Conservation (phyloP, 2,888 invertebrate genomes). For the Tholera decimalis region DNA sequence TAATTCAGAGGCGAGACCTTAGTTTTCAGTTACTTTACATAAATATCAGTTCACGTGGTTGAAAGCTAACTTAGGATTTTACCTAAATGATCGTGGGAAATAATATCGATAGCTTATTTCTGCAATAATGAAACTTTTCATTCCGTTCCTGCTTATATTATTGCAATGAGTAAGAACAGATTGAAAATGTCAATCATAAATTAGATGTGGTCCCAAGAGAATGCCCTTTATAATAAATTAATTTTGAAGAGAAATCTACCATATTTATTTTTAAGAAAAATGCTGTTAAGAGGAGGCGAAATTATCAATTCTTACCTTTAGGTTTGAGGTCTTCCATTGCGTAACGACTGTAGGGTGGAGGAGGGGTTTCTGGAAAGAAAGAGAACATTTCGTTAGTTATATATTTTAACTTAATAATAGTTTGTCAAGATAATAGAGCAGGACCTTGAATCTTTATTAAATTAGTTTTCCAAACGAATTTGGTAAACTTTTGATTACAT, state of each 20-base stretch:
- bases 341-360: conserved; percentile 96
- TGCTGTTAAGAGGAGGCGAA: too few relatives aligned
- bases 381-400: conserved; percentile 58
- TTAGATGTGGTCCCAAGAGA: conserved; percentile 1
- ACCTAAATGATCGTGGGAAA: not conserved
- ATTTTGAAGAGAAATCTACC: not conserved
- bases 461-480: not conserved
- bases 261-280: not conserved
- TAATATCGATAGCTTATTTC: not conserved
- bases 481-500: not conserved
- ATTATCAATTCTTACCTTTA: conserved; percentile 90
- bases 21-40: not conserved
- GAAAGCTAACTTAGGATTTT: not conserved
- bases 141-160: not conserved
- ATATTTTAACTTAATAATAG: too few relatives aligned
- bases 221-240: not conserved
- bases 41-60: not conserved
- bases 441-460: not conserved
- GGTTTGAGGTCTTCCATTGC: conserved; percentile 94
- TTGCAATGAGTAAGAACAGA: conserved; percentile 1
- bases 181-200: conserved; percentile 34
- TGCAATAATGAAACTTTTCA: conserved; percentile 12
- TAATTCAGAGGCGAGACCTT: not conserved
- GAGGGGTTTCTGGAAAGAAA: conserved; percentile 94
- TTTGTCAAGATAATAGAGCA: not conserved